Evolutionary conservation across 2,113 vertebrate genomes (phyloP).

Genomic region (Phaethon lepturus): DNA sequence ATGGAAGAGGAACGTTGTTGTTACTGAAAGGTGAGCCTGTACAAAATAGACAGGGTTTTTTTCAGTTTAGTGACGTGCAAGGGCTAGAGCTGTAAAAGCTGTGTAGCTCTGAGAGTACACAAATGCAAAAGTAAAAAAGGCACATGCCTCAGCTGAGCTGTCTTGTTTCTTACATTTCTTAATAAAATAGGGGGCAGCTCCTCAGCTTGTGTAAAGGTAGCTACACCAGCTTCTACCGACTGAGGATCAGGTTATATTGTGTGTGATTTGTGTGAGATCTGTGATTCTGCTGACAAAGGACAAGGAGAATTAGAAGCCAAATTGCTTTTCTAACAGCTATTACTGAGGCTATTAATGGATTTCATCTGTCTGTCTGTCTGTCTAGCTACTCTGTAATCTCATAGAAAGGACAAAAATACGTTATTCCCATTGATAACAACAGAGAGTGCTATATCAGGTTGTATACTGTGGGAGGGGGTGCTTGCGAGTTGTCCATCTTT

Average conservation of each 20-base stretch:
- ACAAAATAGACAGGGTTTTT: background rate
- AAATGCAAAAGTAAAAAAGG: background rate
- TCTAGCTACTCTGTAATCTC: background rate
- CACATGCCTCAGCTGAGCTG: background rate
- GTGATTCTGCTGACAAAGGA: background rate
- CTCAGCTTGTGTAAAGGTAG: rapidly evolving
- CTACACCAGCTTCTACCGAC: background rate
- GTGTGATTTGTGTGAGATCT: background rate
- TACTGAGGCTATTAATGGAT: background rate
- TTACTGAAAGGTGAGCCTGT: background rate
- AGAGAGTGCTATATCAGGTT: background rate
- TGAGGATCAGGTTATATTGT: rapidly evolving
- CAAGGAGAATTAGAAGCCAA: background rate
- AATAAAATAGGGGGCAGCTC: background rate
- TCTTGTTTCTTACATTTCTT: background rate
- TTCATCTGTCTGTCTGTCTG: background rate
- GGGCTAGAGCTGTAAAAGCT: background rate
- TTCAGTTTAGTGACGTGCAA: background rate
- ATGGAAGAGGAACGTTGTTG: background rate
- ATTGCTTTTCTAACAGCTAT: background rate
- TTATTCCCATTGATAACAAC: rapidly evolving
- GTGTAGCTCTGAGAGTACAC: background rate
- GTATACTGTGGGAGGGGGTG: background rate
- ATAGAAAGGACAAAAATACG: background rate
- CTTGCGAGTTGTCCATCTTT: rapidly evolving